These are phyloP conservation scores for Megathymus violae DNA, from an alignment of 1,140 invertebrate genomes.

Conservation along the genomic window DNA sequence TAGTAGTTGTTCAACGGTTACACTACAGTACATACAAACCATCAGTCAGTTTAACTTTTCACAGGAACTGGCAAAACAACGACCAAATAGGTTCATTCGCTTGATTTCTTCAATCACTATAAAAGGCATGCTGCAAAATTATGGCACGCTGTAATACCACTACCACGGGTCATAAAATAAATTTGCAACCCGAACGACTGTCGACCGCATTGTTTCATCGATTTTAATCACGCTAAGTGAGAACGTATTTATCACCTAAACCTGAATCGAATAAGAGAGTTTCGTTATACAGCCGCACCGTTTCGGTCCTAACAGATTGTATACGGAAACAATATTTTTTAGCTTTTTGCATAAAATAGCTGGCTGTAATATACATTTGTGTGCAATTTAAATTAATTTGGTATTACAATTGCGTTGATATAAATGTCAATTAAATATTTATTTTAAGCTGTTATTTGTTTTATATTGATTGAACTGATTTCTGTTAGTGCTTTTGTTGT, in stretches of 20 bases:
- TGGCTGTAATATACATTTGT: too few species aligned
- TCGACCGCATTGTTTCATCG: slow-evolving; percentile 46
- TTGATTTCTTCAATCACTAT: slow-evolving; percentile 29
- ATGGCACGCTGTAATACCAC: slow-evolving; percentile 27
- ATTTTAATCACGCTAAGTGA: slow-evolving; percentile 74
- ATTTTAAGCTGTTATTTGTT: too few species aligned
- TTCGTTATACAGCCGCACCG: background rate
- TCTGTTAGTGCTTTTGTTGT: too few species aligned
- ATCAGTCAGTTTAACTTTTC: background rate
- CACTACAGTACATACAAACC: too few species aligned
- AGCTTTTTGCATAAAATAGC: too few species aligned
- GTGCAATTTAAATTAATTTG: too few species aligned
- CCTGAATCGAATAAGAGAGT: slow-evolving; percentile 17
- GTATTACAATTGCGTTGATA: too few species aligned
- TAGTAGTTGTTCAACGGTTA: too few species aligned
- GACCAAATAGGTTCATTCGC: background rate
- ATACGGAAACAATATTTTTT: background rate
- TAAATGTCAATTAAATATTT: too few species aligned
- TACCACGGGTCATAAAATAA: slow-evolving; percentile 46
- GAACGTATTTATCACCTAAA: slow-evolving; percentile 67
- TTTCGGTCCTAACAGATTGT: too few species aligned
- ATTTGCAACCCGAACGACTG: slow-evolving; percentile 34
- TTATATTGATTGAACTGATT: too few species aligned
- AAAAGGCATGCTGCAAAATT: slow-evolving; percentile 23
- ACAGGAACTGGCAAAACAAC: background rate